phyloP scores from a whole-genome alignment of 1,140 invertebrate species.

The Drosophila equinoxialis region DNA sequence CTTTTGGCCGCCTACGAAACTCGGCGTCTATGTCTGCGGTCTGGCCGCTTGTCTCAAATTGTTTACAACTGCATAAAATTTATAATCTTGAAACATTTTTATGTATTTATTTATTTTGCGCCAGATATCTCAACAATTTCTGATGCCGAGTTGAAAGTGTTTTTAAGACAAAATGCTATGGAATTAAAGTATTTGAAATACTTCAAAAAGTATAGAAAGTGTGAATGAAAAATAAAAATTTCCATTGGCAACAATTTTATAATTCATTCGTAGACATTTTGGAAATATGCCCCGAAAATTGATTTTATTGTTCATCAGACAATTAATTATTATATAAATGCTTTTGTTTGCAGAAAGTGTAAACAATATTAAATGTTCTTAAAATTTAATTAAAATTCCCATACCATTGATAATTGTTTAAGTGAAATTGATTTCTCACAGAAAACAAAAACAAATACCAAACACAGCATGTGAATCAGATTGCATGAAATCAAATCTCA shows the following conservation, averaged over 20 bases:
- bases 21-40: constrained; percentile 5
- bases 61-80: constrained; percentile 81
- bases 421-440: constrained; percentile 14
- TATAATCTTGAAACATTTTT: constrained; percentile 80
- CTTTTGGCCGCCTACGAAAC: constrained; percentile 13
- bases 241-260: too few species aligned
- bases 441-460: constrained; percentile 23
- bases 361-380: constrained; percentile 47
- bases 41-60: constrained; percentile 57
- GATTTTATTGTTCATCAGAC: neutral
- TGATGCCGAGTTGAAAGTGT: neutral
- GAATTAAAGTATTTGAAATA: too few species aligned
- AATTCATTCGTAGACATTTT: too few species aligned
- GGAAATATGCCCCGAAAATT: neutral
- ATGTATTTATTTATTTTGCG: constrained; percentile 76
- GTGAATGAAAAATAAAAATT: too few species aligned
- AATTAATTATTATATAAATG: constrained; percentile 37
- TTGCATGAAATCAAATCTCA: constrained; percentile 28
- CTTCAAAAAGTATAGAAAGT: too few species aligned
- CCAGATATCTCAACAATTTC: constrained; percentile 49
- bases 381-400: constrained; percentile 17
- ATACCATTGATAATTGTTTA: constrained; percentile 40
- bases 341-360: constrained; percentile 49
- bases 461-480: constrained; percentile 7
- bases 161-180: neutral